Evolutionary conservation across 2,888 invertebrate species (phyloP), one percentile per base, ranked within the genome.

Genomic region (Blomia tropicalis): DNA sequence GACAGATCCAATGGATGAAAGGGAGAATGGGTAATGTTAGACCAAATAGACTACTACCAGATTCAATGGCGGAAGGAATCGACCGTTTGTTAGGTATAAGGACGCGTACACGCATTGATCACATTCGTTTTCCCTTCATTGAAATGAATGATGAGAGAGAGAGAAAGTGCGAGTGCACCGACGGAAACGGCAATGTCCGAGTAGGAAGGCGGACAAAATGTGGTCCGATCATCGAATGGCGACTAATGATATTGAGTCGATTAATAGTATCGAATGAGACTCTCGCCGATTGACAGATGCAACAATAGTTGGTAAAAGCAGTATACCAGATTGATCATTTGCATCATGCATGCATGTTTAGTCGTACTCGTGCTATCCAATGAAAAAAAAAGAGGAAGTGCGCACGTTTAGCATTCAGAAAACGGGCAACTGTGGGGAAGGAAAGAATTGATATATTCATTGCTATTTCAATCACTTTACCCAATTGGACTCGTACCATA

Each of bases 331-430:
- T 7, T 14, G 7, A 47, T 47, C 51, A 47, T 47, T 47, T 47
- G 51, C 51, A 47, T 47, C 51, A 27, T 7, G 5, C 7, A 7
- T 11, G 36, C 36, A 36, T 56, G 56, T 7, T 32, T 30, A 31
- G 17, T 32, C 51, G 23, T n/a, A 27, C 7, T 47, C n/a, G 23
- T 47, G 41, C n/a, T 41, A 41, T 14, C 14, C 41, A 41, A 27
- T 25, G 7, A 19, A 7, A 47, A 22, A 47, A n/a, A n/a, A 47
- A 47, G 51, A 47, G 51, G 51, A 47, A 47, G 51, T 47, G 51
- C 51, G 51, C 51, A 47, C 51, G 51, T 47, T 47, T 47, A 47
- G 7, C 7, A 27, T n/a, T 11, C 51, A 47, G n/a, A 47, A 47
- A 27, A 7, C 27, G 51, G n/a, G 7, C 27, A n/a, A n/a, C 51